These are phyloP conservation scores for Meriones unguiculatus DNA, from an alignment of 2,113 vertebrate species.

Conservation along the genomic window DNA sequence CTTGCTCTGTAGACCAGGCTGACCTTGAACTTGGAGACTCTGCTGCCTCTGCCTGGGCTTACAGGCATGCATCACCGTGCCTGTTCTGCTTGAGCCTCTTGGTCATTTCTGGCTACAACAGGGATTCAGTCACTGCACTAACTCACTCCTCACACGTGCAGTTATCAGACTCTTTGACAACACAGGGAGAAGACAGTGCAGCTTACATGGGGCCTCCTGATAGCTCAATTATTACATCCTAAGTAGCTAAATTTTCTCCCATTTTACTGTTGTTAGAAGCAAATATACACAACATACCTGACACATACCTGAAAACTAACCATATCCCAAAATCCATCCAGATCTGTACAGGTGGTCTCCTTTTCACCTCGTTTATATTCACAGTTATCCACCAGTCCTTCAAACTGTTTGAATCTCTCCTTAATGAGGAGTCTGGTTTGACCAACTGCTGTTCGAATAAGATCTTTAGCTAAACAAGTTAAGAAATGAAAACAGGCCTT, in stretches of 20 bases:
- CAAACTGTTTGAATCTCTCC: conserved; percentile 96
- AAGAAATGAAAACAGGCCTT: neutral
- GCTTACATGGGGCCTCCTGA: neutral
- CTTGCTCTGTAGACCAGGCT: neutral
- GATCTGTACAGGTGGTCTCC: conserved; percentile 92
- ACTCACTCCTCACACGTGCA: neutral
- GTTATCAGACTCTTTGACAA: neutral
- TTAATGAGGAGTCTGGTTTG: conserved; percentile 95
- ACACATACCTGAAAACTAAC: conserved; percentile 90
- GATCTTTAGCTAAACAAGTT: conserved; percentile 89
- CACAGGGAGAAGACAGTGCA: neutral
- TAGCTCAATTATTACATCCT: neutral
- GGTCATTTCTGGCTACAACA: neutral
- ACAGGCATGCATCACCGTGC: neutral
- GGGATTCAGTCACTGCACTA: neutral
- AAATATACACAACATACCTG: neutral
- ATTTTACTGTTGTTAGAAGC: neutral
- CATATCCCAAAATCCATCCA: conserved; percentile 99
- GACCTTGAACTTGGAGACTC: neutral
- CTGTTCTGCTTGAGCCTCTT: neutral
- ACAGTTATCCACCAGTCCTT: conserved; percentile 95
- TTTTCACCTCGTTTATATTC: conserved; percentile 93
- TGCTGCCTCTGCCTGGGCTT: neutral
- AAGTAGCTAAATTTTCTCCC: neutral
- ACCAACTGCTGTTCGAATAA: conserved; percentile 92